Conservation (phyloP, 1,140 invertebrate species). For the Bombus picipes region DNA sequence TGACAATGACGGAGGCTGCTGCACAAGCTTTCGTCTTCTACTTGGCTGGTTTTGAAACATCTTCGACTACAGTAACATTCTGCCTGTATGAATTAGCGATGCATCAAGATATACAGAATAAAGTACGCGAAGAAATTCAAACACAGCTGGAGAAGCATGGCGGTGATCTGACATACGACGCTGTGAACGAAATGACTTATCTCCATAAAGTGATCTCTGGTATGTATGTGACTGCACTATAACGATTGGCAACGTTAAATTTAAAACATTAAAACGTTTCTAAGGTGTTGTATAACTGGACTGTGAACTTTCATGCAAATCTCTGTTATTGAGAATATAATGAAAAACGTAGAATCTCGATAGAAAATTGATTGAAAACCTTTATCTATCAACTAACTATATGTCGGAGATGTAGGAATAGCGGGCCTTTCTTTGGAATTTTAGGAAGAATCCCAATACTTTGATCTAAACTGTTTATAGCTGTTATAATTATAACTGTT, state of each 20-base stretch:
- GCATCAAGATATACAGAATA: constrained; percentile 74
- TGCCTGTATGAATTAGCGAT: constrained; percentile 77
- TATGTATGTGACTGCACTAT: constrained; percentile 16
- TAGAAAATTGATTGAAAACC: no score
- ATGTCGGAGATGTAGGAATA: no score
- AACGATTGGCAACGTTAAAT: background rate
- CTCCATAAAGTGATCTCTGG: constrained; percentile 66
- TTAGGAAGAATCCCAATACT: no score
- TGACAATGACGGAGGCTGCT: constrained; percentile 37
- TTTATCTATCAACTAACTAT: no score
- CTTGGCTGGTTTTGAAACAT: constrained; percentile 78
- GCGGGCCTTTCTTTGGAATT: no score
- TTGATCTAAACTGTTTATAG: no score
- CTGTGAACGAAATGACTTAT: constrained; percentile 66
- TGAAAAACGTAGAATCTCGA: background rate
- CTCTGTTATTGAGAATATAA: background rate
- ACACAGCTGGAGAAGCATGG: constrained; percentile 30
- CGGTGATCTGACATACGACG: constrained; percentile 59
- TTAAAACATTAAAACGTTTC: background rate
- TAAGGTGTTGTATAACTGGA: background rate
- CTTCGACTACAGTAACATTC: constrained; percentile 67
- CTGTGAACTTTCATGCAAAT: background rate
- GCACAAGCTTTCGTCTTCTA: constrained; percentile 71
- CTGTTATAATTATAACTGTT: no score
- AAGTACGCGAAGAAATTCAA: constrained; percentile 72